Evolutionary conservation across 2,113 vertebrate genomes (phyloP).

Genomic region (Beaufortia kweichowensis): DNA sequence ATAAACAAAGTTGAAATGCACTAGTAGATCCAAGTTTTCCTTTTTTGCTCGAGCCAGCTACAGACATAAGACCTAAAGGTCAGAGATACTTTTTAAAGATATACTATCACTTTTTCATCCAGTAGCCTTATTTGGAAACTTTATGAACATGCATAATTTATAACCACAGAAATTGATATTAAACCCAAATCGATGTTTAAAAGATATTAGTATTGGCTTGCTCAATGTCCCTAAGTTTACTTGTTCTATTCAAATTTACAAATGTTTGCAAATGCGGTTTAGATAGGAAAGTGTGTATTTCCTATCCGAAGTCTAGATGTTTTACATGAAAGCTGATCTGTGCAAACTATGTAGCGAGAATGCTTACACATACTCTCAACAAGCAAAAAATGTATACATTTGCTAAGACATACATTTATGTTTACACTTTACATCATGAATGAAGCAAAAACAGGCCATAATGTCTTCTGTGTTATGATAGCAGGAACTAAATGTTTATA

Average conservation of each 20-base stretch:
- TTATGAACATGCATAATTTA: background rate
- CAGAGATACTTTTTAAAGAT: slow-evolving; percentile 34
- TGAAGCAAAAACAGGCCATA: slow-evolving; percentile 4
- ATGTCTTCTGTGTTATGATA: background rate
- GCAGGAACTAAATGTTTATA: slow-evolving; percentile 22
- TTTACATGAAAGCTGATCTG: slow-evolving; percentile 11
- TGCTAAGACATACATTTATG: background rate
- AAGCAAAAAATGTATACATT: background rate
- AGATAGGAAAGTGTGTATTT: slow-evolving; percentile 26
- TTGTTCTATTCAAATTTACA: background rate
- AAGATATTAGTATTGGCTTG: background rate
- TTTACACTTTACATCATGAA: background rate
- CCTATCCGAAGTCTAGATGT: background rate
- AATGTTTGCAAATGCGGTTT: slow-evolving; percentile 19
- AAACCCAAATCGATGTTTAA: background rate
- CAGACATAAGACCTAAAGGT: slow-evolving; percentile 29
- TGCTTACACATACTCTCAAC: slow-evolving; percentile 5
- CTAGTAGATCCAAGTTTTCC: background rate
- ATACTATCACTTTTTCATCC: slow-evolving; percentile 14
- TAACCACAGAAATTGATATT: background rate
- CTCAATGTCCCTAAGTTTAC: background rate
- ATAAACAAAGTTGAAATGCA: slow-evolving; percentile 56
- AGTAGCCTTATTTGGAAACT: slow-evolving; percentile 7
- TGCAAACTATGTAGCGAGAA: background rate
- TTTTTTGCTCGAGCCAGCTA: slow-evolving; percentile 6